A percentile compares a stretch with the other conserved stretches of the same genome.
These are phyloP conservation scores for Malacoctenus gilli DNA, from an alignment of 2,797 vertebrate genomes.

Conservation along the genomic window DNA sequence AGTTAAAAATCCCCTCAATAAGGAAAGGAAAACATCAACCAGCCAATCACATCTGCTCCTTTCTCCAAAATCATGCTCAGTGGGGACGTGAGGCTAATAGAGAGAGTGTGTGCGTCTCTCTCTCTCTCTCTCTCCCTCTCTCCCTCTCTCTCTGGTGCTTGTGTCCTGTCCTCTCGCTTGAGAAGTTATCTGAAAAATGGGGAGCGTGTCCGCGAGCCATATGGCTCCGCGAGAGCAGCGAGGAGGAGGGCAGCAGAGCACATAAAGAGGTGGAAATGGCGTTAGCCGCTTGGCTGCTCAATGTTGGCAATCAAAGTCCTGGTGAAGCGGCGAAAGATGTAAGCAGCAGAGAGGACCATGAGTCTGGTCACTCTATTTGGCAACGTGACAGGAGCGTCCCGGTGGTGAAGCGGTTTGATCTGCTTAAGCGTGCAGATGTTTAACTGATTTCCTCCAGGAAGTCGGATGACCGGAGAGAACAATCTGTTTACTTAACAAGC, in stretches of 20 bases:
- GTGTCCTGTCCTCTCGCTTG: slow-evolving; percentile 78
- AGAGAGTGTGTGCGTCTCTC: too few species aligned
- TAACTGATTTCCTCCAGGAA: slow-evolving; percentile 17
- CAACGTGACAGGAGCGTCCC: slow-evolving; percentile 47
- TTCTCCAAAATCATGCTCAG: too few species aligned
- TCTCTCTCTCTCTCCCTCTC: too few species aligned
- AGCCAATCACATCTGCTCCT: too few species aligned
- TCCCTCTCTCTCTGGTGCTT: too few species aligned
- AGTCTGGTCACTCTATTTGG: slow-evolving; percentile 59
- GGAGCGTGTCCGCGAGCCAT: slow-evolving; percentile 78
- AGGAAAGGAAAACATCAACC: too few species aligned
- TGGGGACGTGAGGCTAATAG: too few species aligned
- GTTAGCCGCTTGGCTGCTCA: slow-evolving; percentile 77
- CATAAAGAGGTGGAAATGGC: slow-evolving; percentile 78
- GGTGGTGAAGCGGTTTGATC: slow-evolving; percentile 46
- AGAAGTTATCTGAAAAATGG: slow-evolving; percentile 87
- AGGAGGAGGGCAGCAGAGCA: slow-evolving; percentile 67
- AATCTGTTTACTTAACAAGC: too few species aligned
- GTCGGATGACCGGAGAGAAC: slow-evolving; percentile 21
- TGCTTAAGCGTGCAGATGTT: slow-evolving; percentile 26
- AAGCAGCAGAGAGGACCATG: slow-evolving; percentile 57
- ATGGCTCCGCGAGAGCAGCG: slow-evolving; percentile 73
- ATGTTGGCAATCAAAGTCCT: slow-evolving; percentile 70
- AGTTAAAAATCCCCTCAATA: too few species aligned
- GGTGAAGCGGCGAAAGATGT: slow-evolving; percentile 65